Conservation (phyloP, 2,888 invertebrate species). For the Himalopsyche kuldschensis region DNA sequence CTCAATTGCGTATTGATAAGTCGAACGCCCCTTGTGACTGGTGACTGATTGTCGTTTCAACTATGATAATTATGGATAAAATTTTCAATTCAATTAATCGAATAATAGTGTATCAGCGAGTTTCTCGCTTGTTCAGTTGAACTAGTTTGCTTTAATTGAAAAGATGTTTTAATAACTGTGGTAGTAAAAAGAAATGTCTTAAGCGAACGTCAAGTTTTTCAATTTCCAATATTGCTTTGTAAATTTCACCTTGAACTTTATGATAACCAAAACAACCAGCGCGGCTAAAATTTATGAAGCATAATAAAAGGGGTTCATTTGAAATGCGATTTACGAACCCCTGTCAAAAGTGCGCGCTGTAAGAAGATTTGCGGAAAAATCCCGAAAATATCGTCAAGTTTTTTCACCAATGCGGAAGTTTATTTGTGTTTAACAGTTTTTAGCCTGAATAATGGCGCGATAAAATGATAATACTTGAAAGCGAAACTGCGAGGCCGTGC, state of each 20-base stretch:
- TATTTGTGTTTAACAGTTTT: not conserved
- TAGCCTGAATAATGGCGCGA: not conserved
- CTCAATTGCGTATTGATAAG: too few relatives aligned
- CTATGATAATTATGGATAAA: too few relatives aligned
- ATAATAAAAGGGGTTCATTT: slow-evolving; percentile 1
- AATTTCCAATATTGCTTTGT: not conserved
- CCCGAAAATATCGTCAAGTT: not conserved
- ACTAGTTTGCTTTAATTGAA: too few relatives aligned
- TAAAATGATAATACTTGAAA: not conserved
- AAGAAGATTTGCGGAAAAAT: not conserved
- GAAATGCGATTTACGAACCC: not conserved
- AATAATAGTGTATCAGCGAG: too few relatives aligned
- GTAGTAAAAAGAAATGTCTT: not conserved
- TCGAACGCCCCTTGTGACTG: too few relatives aligned
- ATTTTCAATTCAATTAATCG: too few relatives aligned
- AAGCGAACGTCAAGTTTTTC: not conserved
- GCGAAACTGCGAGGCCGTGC: not conserved
- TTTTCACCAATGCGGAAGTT: not conserved
- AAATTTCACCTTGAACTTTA: not conserved
- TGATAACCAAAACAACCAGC: not conserved
- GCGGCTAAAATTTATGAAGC: not conserved
- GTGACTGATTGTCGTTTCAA: too few relatives aligned
- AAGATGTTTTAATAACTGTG: not conserved
- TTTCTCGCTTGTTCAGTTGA: too few relatives aligned
- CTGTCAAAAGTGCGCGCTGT: not conserved